Evolutionary conservation across 1,140 invertebrate species (phyloP).

Genomic region (Arctopsyche grandis): DNA sequence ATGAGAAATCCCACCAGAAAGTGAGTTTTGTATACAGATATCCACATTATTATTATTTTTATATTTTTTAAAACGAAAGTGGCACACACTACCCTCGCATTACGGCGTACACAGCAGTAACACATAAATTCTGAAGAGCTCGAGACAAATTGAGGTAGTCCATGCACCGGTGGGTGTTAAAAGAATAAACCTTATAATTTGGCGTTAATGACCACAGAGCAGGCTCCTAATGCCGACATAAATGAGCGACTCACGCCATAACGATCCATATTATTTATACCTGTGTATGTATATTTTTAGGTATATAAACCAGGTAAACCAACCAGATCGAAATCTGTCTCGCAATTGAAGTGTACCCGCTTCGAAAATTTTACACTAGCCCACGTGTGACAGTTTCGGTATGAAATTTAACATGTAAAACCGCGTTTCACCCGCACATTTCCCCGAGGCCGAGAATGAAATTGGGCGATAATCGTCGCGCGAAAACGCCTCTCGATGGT

Average conservation of each 20-base stretch:
- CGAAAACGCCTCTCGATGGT: constrained; percentile 30
- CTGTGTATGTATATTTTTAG: neutral
- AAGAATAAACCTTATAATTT: constrained; percentile 48
- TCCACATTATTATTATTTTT: too few species aligned
- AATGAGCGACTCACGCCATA: constrained; percentile 36
- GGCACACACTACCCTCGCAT: constrained; percentile 12
- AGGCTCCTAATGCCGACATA: constrained; percentile 28
- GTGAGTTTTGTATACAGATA: too few species aligned
- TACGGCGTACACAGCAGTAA: neutral
- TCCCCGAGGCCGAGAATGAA: neutral
- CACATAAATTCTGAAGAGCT: neutral
- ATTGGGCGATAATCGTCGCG: constrained; percentile 7
- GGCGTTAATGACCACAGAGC: constrained; percentile 41
- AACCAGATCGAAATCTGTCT: neutral
- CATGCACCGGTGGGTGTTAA: constrained; percentile 36
- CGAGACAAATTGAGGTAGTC: constrained; percentile 24
- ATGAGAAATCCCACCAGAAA: too few species aligned
- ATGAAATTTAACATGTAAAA: neutral
- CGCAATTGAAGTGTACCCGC: neutral
- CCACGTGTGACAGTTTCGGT: neutral
- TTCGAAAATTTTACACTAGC: neutral
- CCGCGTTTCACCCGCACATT: neutral
- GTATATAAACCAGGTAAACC: neutral
- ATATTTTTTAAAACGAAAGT: neutral
- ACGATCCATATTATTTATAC: neutral